Base-by-base conservation (phyloP, 2,797 vertebrate genomes). In the Gymnothorax javanicus region DNA sequence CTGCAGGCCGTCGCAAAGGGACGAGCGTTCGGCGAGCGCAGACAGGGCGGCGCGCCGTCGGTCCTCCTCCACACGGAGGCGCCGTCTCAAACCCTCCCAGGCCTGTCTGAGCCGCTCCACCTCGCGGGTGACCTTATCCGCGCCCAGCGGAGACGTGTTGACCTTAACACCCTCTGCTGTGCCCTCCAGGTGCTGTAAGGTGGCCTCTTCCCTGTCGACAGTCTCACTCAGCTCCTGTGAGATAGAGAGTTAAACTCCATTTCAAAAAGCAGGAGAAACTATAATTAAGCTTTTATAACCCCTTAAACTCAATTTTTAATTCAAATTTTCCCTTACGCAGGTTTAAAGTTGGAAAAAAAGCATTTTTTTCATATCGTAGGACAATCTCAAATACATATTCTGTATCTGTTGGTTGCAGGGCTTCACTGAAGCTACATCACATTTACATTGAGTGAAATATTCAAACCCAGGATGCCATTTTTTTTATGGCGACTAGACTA, bases 111-210 rank as follows among this genome's bases (percentile, higher is more conserved):
- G 91, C 52, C 94, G 91, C 84, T 96, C 94, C 0, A 96, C 92
- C 4, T 96, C 94, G 52, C 81, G 79, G 0, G 91, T 89, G 87
- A 96, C 90, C 90, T 89, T 93, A 75, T 94, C 93, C 0, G 96
- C 93, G 5, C 96, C 96, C 2, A 95, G 27, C 0, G 96, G 96
- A 73, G 96, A 97, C 2, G 96, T 96, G 84, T 95, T 95, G 73
- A 87, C 90, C 85, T 94, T 93, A 75, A 96, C 93, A 0, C 89
- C 90, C 15, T 7, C 54, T 4, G 95, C 94, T 59, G 93, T 90
- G 23, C 85, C 91, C 91, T 96, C 94, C 84, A 97, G 92, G 83
- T 87, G 69, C 57, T 89, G 90, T 91, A 93, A 57, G 52, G 94
- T 93, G 79, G 91, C 93, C 86, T 92, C 85, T 0, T 94, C 94